These are phyloP conservation scores for Myiopsitta monachus DNA, from an alignment of 2,113 vertebrate species.

Conservation along the genomic window DNA sequence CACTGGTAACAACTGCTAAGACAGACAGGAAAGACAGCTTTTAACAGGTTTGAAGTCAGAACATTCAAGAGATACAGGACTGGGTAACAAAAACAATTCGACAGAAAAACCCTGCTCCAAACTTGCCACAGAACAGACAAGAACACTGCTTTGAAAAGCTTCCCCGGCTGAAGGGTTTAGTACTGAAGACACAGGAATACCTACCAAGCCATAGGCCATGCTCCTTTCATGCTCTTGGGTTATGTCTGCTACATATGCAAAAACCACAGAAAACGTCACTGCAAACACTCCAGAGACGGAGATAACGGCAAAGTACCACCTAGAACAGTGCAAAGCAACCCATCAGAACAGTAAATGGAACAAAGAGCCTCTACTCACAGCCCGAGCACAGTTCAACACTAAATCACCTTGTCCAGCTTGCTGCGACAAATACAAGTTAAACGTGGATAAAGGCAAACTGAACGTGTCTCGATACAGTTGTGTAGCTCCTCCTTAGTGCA, in stretches of 20 bases:
- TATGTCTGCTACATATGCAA: slow-evolving; percentile 91
- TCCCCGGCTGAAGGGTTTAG: not conserved
- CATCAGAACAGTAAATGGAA: not conserved
- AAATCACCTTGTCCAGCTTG: not conserved
- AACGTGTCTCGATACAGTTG: fast-evolving
- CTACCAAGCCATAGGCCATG: slow-evolving; percentile 89
- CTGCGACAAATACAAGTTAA: not conserved
- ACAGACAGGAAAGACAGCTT: not conserved
- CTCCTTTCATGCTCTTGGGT: slow-evolving; percentile 90
- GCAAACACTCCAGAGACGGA: slow-evolving; percentile 90
- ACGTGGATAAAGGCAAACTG: not conserved
- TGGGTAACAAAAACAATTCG: not conserved
- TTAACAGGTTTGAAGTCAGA: not conserved
- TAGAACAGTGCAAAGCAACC: slow-evolving; percentile 8
- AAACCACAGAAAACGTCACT: slow-evolving; percentile 88
- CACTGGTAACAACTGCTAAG: not conserved
- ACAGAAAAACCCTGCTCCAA: not conserved
- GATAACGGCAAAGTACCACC: slow-evolving; percentile 91
- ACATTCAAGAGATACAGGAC: not conserved
- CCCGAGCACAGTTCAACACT: not conserved
- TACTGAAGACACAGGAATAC: slow-evolving; percentile 7
- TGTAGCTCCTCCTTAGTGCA: not conserved
- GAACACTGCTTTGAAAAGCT: not conserved
- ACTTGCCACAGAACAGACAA: not conserved
- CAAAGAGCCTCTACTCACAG: not conserved